A percentile compares a stretch with the other conserved stretches of the same genome.
phyloP scores from a whole-genome alignment of 2,113 vertebrate genomes.

The Trichechus manatus region DNA sequence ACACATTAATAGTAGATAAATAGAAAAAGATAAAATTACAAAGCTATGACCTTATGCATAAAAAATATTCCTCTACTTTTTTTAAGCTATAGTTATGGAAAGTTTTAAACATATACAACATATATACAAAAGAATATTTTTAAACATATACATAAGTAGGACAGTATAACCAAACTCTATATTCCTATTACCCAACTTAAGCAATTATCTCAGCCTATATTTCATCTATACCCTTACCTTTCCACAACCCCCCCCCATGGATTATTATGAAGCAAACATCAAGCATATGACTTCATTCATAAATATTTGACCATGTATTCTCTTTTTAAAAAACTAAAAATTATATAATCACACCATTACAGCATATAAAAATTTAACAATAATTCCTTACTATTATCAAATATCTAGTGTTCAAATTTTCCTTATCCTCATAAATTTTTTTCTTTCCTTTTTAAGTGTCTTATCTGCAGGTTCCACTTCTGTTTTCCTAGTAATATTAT shows the following conservation, averaged over 20 bases:
- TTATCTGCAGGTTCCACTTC: background rate
- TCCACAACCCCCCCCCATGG: background rate
- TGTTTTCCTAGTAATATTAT: background rate
- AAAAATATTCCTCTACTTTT: background rate
- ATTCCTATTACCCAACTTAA: background rate
- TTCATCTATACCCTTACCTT: background rate
- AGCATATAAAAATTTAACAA: background rate
- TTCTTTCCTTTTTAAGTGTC: background rate
- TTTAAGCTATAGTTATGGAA: background rate
- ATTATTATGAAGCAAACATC: background rate
- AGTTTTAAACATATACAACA: background rate
- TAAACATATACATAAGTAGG: background rate
- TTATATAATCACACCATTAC: background rate
- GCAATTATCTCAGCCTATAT: background rate
- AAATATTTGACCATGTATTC: background rate
- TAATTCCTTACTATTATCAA: background rate
- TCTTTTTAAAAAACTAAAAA: background rate
- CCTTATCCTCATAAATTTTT: background rate
- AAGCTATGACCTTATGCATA: background rate
- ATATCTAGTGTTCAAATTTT: background rate
- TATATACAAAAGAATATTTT: too few relatives aligned
- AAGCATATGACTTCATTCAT: background rate
- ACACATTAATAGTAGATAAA: background rate
- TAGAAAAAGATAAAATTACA: conserved; percentile 10
- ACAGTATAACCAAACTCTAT: background rate